Evolutionary conservation across 1,140 invertebrate genomes (phyloP).

Genomic region (Apis cerana): DNA sequence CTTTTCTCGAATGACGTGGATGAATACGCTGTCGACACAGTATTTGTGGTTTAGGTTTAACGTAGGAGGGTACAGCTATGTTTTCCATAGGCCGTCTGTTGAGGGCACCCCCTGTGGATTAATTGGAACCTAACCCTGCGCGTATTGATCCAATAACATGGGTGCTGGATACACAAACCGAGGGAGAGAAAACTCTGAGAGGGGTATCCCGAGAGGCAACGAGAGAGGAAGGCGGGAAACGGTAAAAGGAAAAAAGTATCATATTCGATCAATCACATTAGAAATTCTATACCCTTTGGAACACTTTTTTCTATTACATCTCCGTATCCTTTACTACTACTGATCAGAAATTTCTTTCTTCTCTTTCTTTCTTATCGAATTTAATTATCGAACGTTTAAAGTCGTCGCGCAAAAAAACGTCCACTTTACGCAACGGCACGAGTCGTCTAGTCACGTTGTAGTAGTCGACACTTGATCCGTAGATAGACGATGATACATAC

Average conservation of each 20-base stretch:
- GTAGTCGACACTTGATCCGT: too few species aligned
- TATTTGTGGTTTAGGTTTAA: conserved; percentile 52
- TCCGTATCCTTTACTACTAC: too few species aligned
- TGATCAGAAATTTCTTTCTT: too few species aligned
- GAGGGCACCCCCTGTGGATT: conserved; percentile 71
- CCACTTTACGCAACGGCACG: too few species aligned
- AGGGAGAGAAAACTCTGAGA: conserved; percentile 42
- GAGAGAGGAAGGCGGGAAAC: not conserved
- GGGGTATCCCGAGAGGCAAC: not conserved
- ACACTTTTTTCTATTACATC: too few species aligned
- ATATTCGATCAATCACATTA: too few species aligned
- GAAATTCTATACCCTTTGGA: too few species aligned
- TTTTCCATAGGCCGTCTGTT: conserved; percentile 72
- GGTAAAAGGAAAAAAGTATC: not conserved
- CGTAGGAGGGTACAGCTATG: conserved; percentile 55
- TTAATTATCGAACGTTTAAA: too few species aligned
- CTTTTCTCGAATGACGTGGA: not conserved
- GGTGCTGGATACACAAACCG: conserved; percentile 58
- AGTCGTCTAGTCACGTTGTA: too few species aligned
- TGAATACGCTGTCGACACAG: not conserved
- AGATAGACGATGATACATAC: not conserved
- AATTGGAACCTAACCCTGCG: conserved; percentile 72
- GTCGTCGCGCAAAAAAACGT: too few species aligned
- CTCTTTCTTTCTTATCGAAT: too few species aligned
- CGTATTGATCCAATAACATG: conserved; percentile 75